Evolutionary conservation across 2,888 invertebrate genomes (phyloP).

Genomic region (Beris morrisii): DNA sequence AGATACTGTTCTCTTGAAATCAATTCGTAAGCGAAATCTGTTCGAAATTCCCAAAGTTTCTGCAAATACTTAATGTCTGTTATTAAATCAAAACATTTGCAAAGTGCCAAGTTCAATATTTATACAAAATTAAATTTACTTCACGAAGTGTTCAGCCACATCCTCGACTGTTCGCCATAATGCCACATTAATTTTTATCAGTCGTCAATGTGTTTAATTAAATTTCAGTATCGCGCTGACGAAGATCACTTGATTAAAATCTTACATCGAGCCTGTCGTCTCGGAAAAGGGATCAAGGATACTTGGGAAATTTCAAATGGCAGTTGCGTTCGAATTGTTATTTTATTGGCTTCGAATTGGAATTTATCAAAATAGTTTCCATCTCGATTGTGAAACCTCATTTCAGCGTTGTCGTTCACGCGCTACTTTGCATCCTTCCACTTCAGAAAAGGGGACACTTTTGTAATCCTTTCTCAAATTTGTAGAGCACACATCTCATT

Average conservation of each 20-base stretch:
- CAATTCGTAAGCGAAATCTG: too few species aligned
- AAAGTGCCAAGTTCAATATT: too few species aligned
- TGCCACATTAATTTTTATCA: slow-evolving; percentile 23
- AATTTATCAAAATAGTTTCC: slow-evolving; percentile 18
- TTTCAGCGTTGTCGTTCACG: not conserved
- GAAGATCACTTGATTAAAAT: slow-evolving; percentile 14
- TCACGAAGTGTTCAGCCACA: too few species aligned
- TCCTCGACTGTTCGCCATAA: slow-evolving; percentile 14
- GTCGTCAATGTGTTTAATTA: slow-evolving; percentile 25
- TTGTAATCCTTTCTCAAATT: slow-evolving; percentile 31
- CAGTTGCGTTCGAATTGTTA: slow-evolving; percentile 25
- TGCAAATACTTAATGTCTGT: too few species aligned
- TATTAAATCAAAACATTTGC: too few species aligned
- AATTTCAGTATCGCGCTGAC: slow-evolving; percentile 17
- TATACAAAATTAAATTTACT: too few species aligned
- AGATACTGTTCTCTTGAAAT: too few species aligned
- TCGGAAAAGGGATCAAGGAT: slow-evolving; percentile 4
- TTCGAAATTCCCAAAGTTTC: too few species aligned
- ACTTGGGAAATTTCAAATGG: slow-evolving; percentile 23
- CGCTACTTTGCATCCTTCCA: slow-evolving; percentile 12
- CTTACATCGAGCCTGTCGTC: slow-evolving; percentile 1
- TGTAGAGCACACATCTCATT: slow-evolving; percentile 25
- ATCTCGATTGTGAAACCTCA: slow-evolving; percentile 15
- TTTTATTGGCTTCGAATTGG: slow-evolving; percentile 9
- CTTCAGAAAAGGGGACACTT: slow-evolving; percentile 5